Evolutionary conservation across 2,888 invertebrate species (phyloP), one percentile per base, ranked within the genome.

Genomic region (Pristionchus japonicus): DNA sequence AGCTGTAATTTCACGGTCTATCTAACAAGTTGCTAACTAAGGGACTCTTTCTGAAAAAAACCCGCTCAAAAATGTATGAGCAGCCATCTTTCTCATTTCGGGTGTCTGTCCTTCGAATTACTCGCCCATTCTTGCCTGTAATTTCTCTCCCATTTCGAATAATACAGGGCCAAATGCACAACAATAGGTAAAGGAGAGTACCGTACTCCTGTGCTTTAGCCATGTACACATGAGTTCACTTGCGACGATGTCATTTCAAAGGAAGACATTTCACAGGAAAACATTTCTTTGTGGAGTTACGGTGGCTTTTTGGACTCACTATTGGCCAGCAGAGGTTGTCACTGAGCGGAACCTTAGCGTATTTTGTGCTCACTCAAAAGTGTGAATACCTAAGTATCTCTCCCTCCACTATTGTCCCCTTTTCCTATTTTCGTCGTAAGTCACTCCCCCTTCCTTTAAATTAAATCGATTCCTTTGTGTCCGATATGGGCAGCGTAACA

Each of bases 361-460:
- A 57, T 20, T 52, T 52, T 23, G 57, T 57, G 57, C 64, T 34
- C 15, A n/a, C n/a, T 64, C 64, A 27, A 31, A 64, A 31, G 64
- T 64, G 64, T 64, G 64, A 64, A 64, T 64, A 27, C 31, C 64
- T 64, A 3, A 64, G 31, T 13, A 15, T 31, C 31, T 57, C 23
- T 4, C 31, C 31, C 64, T n/a, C n/a, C n/a, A n/a, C n/a, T 64
- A 31, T 64, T 64, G 64, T 64, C 11, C 64, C 9, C 27, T n/a
- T n/a, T n/a, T n/a, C 64, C 27, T 64, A 64, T 64, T 64, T 64
- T 64, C 31, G 64, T 64, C 34, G 64, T 64, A 64, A 64, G 64
- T 64, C 64, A 64, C 27, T 31, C 64, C 64, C 61, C 64, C 64
- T 64, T 64, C 64, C 64, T 64, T 27, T 64, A 64, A 64, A 64